A percentile compares a stretch with the other conserved stretches of the same genome.
These are phyloP conservation scores for Syrrhaptes paradoxus DNA, from an alignment of 2,113 vertebrate species.

Conservation along the genomic window DNA sequence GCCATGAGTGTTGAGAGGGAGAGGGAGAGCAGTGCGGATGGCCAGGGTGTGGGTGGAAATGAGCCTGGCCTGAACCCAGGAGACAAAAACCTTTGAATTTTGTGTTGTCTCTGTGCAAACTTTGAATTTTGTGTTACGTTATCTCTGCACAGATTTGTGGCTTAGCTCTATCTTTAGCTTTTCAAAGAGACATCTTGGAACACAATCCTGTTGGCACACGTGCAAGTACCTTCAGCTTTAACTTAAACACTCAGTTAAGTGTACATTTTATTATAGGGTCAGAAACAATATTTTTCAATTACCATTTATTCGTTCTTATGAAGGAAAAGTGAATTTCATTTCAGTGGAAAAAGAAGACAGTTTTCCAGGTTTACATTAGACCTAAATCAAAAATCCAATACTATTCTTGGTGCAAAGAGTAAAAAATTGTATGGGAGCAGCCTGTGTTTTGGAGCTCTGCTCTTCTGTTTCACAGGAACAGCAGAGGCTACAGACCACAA, in stretches of 20 bases:
- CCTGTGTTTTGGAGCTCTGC: neutral
- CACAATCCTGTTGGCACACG: neutral
- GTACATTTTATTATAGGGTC: neutral
- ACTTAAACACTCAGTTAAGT: neutral
- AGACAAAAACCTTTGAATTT: neutral
- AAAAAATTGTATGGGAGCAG: neutral
- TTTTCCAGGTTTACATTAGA: neutral
- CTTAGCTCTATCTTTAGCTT: neutral
- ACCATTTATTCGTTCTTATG: neutral
- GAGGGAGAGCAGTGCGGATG: too few relatives aligned
- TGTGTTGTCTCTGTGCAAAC: neutral
- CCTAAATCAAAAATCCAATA: constrained; percentile 21
- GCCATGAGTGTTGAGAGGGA: rapidly evolving
- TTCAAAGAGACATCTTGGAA: neutral
- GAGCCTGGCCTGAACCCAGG: neutral
- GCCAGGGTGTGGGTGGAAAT: neutral
- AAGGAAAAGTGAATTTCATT: neutral
- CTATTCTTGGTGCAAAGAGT: neutral
- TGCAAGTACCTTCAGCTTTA: neutral
- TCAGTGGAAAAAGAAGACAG: neutral
- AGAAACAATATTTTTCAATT: constrained; percentile 7
- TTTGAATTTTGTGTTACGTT: neutral
- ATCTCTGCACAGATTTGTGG: neutral
- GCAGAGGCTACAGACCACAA: neutral
- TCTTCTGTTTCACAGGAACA: neutral